A percentile compares a stretch with the other conserved stretches of the same genome.
Evolutionary conservation across 2,797 vertebrate species (phyloP).

Genomic region (Avahi laniger): DNA sequence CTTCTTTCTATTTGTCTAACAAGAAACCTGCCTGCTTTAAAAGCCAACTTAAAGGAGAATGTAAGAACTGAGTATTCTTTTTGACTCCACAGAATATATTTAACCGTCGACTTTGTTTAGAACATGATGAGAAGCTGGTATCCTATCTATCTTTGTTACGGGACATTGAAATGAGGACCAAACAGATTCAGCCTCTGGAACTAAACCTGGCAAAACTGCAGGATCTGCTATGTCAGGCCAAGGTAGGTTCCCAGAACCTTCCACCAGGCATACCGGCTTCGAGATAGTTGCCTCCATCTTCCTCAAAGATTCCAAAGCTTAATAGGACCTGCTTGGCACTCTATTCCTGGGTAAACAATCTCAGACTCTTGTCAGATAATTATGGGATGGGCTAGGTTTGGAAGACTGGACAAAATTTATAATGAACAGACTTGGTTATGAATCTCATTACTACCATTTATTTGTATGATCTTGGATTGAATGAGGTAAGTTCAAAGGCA

Average conservation of each 20-base stretch:
- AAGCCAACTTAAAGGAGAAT: constrained; percentile 32
- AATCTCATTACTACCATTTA: not conserved
- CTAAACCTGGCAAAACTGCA: constrained; percentile 86
- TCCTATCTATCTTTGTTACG: constrained; percentile 93
- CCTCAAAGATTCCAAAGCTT: not conserved
- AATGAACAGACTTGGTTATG: not conserved
- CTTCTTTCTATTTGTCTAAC: not conserved
- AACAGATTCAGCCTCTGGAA: constrained; percentile 87
- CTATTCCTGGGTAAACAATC: not conserved
- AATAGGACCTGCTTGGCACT: not conserved
- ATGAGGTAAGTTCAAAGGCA: not conserved
- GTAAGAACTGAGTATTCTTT: constrained; percentile 43
- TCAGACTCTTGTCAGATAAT: not conserved
- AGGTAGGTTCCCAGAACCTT: constrained; percentile 85
- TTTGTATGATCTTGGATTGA: not conserved
- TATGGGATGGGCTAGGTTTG: not conserved
- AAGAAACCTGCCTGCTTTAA: constrained; percentile 23
- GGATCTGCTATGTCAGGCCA: constrained; percentile 89
- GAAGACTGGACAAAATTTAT: not conserved
- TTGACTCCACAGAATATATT: constrained; percentile 76
- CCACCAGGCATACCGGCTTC: not conserved
- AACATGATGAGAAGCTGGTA: constrained; percentile 92
- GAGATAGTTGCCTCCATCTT: not conserved
- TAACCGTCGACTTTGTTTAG: constrained; percentile 91
- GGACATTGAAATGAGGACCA: constrained; percentile 92